Percentiles rank a stretch among this genome's conserved stretches.
These are phyloP conservation scores for Elmis aenea DNA, from an alignment of 2,888 invertebrate species.

Conservation along the genomic window DNA sequence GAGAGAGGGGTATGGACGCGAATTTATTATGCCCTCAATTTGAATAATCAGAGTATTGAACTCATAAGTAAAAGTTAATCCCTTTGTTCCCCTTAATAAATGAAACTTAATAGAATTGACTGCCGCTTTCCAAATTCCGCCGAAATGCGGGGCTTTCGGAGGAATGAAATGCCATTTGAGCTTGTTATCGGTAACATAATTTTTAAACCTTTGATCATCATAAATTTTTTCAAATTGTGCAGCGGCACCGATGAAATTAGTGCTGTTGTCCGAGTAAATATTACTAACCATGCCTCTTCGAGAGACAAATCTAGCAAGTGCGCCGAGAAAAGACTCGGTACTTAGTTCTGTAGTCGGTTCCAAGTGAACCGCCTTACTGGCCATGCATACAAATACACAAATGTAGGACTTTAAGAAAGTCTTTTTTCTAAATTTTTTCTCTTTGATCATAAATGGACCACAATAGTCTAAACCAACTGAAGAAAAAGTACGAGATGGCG, in stretches of 20 bases:
- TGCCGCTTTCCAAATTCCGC: constrained; percentile 25
- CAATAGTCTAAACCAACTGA: constrained; percentile 22
- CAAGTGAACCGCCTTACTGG: no score
- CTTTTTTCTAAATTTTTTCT: constrained; percentile 2
- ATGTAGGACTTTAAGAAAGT: constrained; percentile 10
- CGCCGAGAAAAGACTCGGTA: constrained; percentile 17
- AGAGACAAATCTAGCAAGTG: constrained; percentile 20
- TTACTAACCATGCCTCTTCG: no score
- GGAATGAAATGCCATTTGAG: constrained; percentile 13
- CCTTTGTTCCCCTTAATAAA: no score
- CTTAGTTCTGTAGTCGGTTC: constrained; percentile 18
- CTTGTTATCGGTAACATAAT: no score
- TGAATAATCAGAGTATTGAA: no score
- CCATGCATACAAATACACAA: constrained; percentile 18
- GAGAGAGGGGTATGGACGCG: no score
- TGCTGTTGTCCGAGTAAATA: constrained; percentile 21
- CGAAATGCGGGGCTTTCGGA: no score
- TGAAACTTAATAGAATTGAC: no score
- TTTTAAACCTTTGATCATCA: no score
- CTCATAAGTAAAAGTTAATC: no score
- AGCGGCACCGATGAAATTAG: constrained; percentile 24
- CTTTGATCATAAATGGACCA: constrained; percentile 18
- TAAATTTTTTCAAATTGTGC: no score
- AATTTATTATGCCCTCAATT: no score
- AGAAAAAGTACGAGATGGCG: constrained; percentile 13